A percentile compares a stretch with the other conserved stretches of the same genome.
These are phyloP conservation scores for Apostichopus parvimensis DNA, from an alignment of 35 echinoderm and acorn worm species.

Conservation along the genomic window DNA sequence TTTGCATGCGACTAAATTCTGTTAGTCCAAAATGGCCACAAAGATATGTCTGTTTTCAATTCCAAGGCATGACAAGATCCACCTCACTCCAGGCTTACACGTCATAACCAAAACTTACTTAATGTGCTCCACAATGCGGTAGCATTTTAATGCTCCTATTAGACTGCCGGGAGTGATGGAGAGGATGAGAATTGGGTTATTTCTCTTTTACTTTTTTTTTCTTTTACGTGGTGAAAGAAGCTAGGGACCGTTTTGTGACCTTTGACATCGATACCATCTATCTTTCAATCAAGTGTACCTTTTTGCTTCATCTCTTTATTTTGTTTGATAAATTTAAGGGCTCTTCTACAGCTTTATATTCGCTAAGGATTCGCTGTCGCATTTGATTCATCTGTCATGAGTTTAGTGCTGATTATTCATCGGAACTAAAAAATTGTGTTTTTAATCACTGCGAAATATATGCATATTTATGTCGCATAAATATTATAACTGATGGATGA, in stretches of 20 bases:
- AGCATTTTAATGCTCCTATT: constrained; percentile 69
- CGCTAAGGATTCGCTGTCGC: no score
- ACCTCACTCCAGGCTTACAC: neutral
- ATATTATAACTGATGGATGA: no score
- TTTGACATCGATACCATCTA: neutral
- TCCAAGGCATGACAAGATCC: constrained; percentile 10
- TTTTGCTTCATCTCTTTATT: no score
- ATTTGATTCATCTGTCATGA: no score
- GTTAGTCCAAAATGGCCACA: neutral
- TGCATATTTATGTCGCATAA: no score
- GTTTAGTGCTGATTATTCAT: no score
- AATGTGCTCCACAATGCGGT: constrained; percentile 87
- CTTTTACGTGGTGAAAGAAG: neutral
- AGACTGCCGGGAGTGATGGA: constrained; percentile 49
- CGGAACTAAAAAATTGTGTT: no score
- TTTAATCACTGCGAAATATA: no score
- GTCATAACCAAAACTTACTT: constrained; percentile 68
- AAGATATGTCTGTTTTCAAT: constrained; percentile 9
- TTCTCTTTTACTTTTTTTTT: neutral
- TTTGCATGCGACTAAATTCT: neutral
- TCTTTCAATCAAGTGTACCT: no score
- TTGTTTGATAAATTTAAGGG: no score
- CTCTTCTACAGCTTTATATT: no score
- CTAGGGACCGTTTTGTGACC: neutral
- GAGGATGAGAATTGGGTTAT: neutral